A percentile compares a stretch with the other conserved stretches of the same genome.
These are phyloP conservation scores for Pammene fasciana DNA, from an alignment of 2,888 invertebrate genomes.

Conservation along the genomic window DNA sequence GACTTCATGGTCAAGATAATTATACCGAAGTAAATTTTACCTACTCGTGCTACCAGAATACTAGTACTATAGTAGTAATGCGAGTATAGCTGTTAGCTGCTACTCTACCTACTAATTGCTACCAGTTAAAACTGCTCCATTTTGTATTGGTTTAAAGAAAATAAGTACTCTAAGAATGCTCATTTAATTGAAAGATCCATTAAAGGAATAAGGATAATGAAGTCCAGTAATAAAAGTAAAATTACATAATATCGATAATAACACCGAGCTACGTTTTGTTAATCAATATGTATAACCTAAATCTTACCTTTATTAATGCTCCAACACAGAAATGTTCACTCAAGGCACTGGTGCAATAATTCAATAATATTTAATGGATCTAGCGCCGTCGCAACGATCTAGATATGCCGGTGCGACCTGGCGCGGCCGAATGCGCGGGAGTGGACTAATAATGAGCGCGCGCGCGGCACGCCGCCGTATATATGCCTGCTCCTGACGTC, in stretches of 20 bases:
- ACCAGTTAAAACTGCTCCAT: neutral
- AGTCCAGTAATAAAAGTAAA: neutral
- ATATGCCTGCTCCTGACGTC: conserved; percentile 72
- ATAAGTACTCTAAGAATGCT: neutral
- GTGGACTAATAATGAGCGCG: conserved; percentile 72
- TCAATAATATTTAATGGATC: conserved; percentile 47
- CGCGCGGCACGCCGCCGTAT: conserved; percentile 69
- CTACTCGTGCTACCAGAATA: too few species aligned
- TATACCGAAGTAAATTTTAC: too few species aligned
- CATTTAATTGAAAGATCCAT: neutral
- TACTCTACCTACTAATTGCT: neutral
- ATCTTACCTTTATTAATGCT: conserved; percentile 58
- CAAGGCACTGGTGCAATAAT: conserved; percentile 57
- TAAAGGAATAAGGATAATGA: conserved; percentile 1
- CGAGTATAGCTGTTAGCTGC: too few species aligned
- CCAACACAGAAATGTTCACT: conserved; percentile 62
- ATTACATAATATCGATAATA: neutral
- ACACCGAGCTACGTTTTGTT: neutral
- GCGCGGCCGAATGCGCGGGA: conserved; percentile 62
- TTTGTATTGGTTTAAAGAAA: neutral
- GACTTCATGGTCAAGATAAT: neutral
- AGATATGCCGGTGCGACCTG: conserved; percentile 56
- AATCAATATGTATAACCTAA: conserved; percentile 6
- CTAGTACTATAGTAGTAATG: too few species aligned
- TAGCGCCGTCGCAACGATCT: conserved; percentile 51